Conservation (phyloP, 2,113 vertebrate species). For the Chaetura pelagica region DNA sequence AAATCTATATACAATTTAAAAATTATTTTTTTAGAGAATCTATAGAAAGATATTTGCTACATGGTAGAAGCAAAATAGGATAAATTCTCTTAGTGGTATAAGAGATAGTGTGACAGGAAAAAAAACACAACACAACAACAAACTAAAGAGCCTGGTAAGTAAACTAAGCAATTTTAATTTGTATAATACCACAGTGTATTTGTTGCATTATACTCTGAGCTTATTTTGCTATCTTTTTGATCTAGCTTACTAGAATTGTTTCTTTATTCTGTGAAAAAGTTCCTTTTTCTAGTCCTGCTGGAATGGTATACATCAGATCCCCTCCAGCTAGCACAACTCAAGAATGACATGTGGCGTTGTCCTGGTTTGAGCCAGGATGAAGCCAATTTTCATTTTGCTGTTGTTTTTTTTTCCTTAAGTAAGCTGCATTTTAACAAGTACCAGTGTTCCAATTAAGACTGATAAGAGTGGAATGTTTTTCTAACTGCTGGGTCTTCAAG, state of each 20-base stretch:
- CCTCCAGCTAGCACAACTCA: not conserved
- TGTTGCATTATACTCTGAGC: not conserved
- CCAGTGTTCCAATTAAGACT: too few species aligned
- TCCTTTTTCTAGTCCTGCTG: not conserved
- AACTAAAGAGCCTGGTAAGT: not conserved
- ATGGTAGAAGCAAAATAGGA: not conserved
- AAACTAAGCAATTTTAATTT: not conserved
- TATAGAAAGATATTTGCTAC: not conserved
- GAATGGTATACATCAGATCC: not conserved
- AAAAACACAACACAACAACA: not conserved
- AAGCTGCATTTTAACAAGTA: too few species aligned
- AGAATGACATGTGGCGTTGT: not conserved
- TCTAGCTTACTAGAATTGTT: not conserved
- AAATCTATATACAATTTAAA: not conserved
- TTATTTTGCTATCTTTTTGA: not conserved
- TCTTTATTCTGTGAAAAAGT: not conserved
- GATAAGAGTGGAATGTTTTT: too few species aligned
- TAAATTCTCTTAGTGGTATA: not conserved
- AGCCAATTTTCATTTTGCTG: too few species aligned
- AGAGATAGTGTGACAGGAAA: not conserved
- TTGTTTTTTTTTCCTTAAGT: too few species aligned
- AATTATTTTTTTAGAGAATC: not conserved
- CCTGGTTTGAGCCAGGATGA: too few species aligned
- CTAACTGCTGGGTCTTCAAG: too few species aligned
- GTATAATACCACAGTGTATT: not conserved